Conservation (phyloP, 2,888 invertebrate genomes). For the Rhaphigaster nebulosa region DNA sequence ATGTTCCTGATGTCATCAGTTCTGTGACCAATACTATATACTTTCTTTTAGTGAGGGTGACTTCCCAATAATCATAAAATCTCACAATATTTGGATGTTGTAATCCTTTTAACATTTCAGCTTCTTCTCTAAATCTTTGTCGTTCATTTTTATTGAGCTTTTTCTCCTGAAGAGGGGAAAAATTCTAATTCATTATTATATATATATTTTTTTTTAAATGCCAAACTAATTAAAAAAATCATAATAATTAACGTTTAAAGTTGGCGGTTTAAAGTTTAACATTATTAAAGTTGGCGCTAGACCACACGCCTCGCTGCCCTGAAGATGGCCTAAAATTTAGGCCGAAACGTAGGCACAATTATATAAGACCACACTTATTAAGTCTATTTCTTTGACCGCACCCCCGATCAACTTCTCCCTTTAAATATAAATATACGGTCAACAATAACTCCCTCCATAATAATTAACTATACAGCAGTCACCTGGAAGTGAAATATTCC, state of each 20-base stretch:
- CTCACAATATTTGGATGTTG: constrained; percentile 98
- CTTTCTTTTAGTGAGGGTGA: constrained; percentile 90
- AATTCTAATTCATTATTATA: background rate
- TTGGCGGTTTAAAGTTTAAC: too few species aligned
- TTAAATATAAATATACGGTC: too few species aligned
- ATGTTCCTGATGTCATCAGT: constrained; percentile 98
- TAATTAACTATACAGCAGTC: background rate
- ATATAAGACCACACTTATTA: too few species aligned
- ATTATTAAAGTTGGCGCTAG: too few species aligned
- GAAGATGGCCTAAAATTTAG: too few species aligned
- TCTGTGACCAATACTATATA: constrained; percentile 99
- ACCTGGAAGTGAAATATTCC: background rate
- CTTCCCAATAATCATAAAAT: constrained; percentile 99
- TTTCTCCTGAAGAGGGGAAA: constrained; percentile 79
- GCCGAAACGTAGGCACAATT: too few species aligned
- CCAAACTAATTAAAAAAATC: background rate
- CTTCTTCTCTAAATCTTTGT: constrained; percentile 94
- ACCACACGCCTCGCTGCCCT: too few species aligned
- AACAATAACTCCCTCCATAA: too few species aligned
- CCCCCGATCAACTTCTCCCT: too few species aligned
- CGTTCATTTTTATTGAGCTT: constrained; percentile 96
- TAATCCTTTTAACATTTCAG: constrained; percentile 98
- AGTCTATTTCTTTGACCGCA: too few species aligned
- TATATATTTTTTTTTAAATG: background rate
- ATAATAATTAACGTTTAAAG: background rate